Evolutionary conservation across 2,797 vertebrate species (phyloP).

Genomic region (Phaenicophaeus curvirostris): DNA sequence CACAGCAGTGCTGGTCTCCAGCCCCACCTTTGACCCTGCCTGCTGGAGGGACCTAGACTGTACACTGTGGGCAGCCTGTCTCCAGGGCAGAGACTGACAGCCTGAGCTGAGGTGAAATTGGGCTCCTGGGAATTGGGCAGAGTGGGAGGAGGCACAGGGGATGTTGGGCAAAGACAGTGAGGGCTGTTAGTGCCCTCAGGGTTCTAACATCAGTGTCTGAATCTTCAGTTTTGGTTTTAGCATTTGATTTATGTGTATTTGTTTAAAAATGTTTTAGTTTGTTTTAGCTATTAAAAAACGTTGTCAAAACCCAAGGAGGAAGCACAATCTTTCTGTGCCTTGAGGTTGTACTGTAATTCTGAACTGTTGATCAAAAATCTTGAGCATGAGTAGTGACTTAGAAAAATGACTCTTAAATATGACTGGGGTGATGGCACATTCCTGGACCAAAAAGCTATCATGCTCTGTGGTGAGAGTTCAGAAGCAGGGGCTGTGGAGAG

Average conservation of each 20-base stretch:
- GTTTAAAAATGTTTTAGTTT: background rate
- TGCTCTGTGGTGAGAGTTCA: background rate
- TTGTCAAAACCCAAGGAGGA: background rate
- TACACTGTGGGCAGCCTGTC: background rate
- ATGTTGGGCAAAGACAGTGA: background rate
- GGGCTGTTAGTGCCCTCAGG: background rate
- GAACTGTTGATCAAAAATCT: background rate
- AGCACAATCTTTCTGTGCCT: background rate
- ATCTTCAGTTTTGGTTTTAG: background rate
- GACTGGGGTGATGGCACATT: background rate
- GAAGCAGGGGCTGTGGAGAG: fast-evolving
- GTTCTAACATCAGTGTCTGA: background rate
- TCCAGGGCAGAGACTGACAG: too few species aligned
- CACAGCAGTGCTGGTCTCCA: background rate
- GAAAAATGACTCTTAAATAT: background rate
- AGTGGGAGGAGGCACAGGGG: background rate
- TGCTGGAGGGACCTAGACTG: background rate
- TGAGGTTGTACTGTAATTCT: background rate
- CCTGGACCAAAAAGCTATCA: background rate
- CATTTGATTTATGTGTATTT: background rate
- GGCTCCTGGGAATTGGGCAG: background rate
- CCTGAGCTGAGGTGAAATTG: too few species aligned
- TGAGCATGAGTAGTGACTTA: background rate
- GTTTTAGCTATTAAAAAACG: background rate
- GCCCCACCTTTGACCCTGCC: background rate